A percentile compares a stretch with the other conserved stretches of the same genome.
phyloP scores from a whole-genome alignment of 2,888 invertebrate genomes.

The Lasius fuliginosus region DNA sequence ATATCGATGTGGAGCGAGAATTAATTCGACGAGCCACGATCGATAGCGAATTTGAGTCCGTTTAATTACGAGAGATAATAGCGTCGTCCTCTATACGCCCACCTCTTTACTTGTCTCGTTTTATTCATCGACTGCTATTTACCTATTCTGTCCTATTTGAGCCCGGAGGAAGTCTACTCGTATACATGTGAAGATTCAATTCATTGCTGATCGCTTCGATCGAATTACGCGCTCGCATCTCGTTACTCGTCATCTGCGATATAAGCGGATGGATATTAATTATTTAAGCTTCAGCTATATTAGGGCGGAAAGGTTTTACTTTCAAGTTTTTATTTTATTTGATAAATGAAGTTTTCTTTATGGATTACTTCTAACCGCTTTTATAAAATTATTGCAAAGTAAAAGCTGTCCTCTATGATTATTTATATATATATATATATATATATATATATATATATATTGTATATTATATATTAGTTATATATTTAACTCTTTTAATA shows the following conservation, averaged over 20 bases:
- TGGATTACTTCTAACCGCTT: background rate
- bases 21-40: constrained; percentile 71
- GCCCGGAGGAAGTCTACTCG: constrained; percentile 8
- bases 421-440: background rate
- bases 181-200: constrained; percentile 27
- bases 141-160: constrained; percentile 43
- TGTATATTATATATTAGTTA: background rate
- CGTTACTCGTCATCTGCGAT: constrained; percentile 17
- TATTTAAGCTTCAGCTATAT: constrained; percentile 3
- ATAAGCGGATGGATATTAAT: constrained; percentile 32
- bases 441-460: background rate
- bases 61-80: constrained; percentile 76
- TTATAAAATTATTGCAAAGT: constrained; percentile 1
- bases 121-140: constrained; percentile 51
- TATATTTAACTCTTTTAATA: background rate
- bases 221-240: constrained; percentile 25
- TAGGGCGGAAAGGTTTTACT: background rate
- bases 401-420: background rate
- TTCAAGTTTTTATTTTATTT: background rate
- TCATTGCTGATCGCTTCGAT: constrained; percentile 40
- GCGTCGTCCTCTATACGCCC: constrained; percentile 41
- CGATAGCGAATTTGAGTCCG: constrained; percentile 72
- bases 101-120: constrained; percentile 52
- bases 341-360: background rate
- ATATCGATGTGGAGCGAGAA: constrained; percentile 24